Evolutionary conservation across 1,140 invertebrate species (phyloP).

Genomic region (Lepidurus arcticus): DNA sequence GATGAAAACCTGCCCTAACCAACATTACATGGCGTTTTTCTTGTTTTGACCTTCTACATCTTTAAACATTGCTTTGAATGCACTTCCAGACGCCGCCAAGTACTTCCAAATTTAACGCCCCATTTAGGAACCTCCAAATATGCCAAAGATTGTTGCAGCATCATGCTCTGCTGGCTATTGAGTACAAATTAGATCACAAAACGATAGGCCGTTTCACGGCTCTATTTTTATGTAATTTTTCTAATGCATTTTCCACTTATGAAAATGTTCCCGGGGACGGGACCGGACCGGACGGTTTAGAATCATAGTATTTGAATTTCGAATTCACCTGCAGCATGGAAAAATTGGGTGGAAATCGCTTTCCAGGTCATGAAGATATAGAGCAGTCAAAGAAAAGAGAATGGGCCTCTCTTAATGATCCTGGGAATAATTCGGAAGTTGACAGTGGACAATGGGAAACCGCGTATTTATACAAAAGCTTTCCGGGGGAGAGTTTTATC

Average conservation of each 20-base stretch:
- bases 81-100: neutral
- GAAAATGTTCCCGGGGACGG: too few species aligned
- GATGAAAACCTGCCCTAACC: neutral
- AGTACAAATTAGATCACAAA: slow-evolving; percentile 1
- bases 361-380: neutral
- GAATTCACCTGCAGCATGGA: neutral
- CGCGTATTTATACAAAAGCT: neutral
- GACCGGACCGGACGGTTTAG: neutral
- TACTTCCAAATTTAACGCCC: neutral
- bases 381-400: neutral
- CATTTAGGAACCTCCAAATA: neutral
- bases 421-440: neutral
- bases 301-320: neutral
- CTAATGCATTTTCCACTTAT: neutral
- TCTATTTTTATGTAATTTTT: neutral
- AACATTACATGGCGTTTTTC: neutral
- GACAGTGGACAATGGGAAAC: neutral
- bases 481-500: slow-evolving; percentile 5
- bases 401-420: neutral
- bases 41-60: neutral
- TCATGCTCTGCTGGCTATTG: neutral
- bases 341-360: neutral
- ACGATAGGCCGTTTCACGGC: neutral
- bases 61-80: too few species aligned
- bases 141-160: neutral